These are phyloP conservation scores for Pterostichus madidus DNA, from an alignment of 2,888 invertebrate species.

Conservation along the genomic window DNA sequence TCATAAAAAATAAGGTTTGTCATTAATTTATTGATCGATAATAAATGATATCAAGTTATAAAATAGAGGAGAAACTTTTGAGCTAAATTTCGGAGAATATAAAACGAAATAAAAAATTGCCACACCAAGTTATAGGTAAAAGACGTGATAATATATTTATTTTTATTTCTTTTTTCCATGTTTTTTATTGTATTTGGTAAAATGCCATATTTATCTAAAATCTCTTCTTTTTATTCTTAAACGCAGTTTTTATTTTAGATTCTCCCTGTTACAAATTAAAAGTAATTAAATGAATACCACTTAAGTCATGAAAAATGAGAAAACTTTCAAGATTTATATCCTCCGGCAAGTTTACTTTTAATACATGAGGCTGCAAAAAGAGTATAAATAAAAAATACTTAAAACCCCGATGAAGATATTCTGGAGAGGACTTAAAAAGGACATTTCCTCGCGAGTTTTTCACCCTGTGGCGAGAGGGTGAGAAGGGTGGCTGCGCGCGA, in stretches of 20 bases:
- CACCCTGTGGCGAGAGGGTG: not conserved
- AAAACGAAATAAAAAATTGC: no score
- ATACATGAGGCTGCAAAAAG: conserved; percentile 50
- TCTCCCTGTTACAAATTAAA: conserved; percentile 36
- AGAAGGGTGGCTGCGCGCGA: conserved; percentile 24
- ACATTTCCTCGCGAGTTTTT: conserved; percentile 44
- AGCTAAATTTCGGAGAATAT: no score
- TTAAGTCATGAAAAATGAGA: conserved; percentile 58
- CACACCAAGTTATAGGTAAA: no score
- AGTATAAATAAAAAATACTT: conserved; percentile 57
- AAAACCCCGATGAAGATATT: conserved; percentile 58
- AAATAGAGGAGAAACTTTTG: no score
- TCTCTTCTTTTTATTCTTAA: conserved; percentile 19
- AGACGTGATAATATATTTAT: no score
- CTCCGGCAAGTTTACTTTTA: conserved; percentile 53
- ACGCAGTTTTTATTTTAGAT: conserved; percentile 37
- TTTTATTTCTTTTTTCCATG: no score
- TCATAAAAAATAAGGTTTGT: no score
- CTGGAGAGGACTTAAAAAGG: conserved; percentile 39
- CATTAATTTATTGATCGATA: no score
- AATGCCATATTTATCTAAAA: not conserved
- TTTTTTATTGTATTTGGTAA: not conserved
- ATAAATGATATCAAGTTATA: no score
- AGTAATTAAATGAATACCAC: conserved; percentile 60
- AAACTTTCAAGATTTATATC: conserved; percentile 53